Evolutionary conservation across 2,797 vertebrate species (phyloP).

Genomic region (Crenichthys baileyi): DNA sequence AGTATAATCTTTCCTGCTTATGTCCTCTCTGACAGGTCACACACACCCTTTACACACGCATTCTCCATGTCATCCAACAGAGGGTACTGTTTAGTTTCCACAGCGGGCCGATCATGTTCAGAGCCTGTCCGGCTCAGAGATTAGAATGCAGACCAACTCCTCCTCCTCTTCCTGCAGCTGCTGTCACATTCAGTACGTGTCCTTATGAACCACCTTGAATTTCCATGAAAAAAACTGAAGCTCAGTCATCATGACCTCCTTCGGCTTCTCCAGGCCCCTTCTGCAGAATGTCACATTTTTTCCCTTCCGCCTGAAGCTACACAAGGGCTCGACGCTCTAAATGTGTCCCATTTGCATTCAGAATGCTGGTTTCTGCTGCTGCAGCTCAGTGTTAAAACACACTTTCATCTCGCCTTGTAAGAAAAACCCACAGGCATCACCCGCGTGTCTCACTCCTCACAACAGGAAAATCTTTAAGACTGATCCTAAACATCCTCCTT

Average conservation of each 20-base stretch:
- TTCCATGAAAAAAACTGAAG: slow-evolving; percentile 22
- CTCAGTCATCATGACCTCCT: slow-evolving; percentile 25
- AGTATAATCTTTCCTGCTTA: neutral
- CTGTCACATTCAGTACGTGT: slow-evolving; percentile 41
- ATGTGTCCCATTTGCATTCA: slow-evolving; percentile 27
- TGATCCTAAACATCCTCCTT: slow-evolving; percentile 10
- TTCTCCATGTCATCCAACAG: slow-evolving; percentile 77
- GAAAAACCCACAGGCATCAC: slow-evolving; percentile 30
- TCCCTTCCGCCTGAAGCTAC: neutral
- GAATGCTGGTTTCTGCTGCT: slow-evolving; percentile 29
- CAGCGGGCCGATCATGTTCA: slow-evolving; percentile 46
- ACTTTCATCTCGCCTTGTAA: neutral
- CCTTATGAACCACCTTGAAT: slow-evolving; percentile 6
- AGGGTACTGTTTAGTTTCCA: slow-evolving; percentile 81
- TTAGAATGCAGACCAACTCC: slow-evolving; percentile 50
- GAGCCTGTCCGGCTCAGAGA: slow-evolving; percentile 29
- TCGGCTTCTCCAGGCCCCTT: neutral
- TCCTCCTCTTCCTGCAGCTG: slow-evolving; percentile 44
- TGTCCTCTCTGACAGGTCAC: slow-evolving; percentile 17
- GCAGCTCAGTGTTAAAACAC: neutral
- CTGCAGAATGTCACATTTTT: neutral
- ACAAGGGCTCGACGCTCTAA: neutral
- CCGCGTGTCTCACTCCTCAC: slow-evolving; percentile 25
- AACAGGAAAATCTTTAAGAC: neutral
- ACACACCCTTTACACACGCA: slow-evolving; percentile 40